A percentile compares a stretch with the other conserved stretches of the same genome.
Evolutionary conservation across 2,888 invertebrate species (phyloP).

Genomic region (Tenthredo livida): DNA sequence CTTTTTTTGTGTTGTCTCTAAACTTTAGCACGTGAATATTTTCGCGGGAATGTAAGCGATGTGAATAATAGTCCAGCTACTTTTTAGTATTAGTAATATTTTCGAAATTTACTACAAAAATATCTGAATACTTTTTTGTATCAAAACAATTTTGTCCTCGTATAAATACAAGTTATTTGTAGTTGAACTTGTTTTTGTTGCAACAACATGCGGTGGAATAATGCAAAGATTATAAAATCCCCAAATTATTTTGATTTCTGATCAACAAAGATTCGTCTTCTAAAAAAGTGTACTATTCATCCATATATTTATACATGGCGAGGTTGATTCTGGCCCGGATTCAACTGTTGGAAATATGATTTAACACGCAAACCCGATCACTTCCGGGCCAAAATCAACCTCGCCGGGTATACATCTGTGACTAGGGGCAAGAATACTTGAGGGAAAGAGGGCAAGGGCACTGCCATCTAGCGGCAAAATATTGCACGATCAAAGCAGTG

Average conservation of each 20-base stretch:
- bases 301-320: too few species aligned
- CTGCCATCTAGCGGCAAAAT: background rate
- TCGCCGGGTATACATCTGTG: background rate
- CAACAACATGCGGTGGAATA: too few species aligned
- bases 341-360: too few species aligned
- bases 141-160: too few species aligned
- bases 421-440: background rate
- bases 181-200: too few species aligned
- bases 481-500: background rate
- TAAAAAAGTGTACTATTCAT: background rate
- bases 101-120: too few species aligned
- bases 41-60: background rate
- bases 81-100: background rate
- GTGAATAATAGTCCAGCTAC: background rate
- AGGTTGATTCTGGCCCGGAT: too few species aligned
- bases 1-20: background rate
- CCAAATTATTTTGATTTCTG: background rate
- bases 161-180: too few species aligned
- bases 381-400: too few species aligned
- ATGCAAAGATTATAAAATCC: background rate
- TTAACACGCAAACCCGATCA: too few species aligned
- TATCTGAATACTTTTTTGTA: background rate
- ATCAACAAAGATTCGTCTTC: too few species aligned
- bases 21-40: background rate
- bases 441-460: background rate